A percentile compares a stretch with the other conserved stretches of the same genome.
These are phyloP conservation scores for Tapera naevia DNA, from an alignment of 2,797 vertebrate genomes.

Conservation along the genomic window DNA sequence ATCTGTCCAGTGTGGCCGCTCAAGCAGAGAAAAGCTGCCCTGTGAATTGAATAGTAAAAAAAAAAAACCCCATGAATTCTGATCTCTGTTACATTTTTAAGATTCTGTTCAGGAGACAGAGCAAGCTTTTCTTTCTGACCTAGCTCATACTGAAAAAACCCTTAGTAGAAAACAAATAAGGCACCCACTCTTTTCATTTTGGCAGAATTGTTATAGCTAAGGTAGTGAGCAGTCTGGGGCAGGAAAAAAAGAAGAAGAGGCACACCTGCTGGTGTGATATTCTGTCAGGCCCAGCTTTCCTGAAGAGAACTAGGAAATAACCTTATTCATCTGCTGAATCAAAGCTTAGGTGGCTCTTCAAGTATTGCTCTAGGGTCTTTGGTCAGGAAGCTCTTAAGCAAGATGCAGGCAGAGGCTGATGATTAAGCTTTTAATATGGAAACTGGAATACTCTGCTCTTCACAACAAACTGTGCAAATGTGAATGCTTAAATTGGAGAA, in stretches of 20 bases:
- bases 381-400: neutral
- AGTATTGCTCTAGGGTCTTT: neutral
- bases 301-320: neutral
- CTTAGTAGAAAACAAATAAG: neutral
- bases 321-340: neutral
- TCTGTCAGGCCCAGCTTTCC: neutral
- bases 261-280: neutral
- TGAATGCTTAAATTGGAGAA: conserved; percentile 10
- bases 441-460: neutral
- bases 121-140: neutral
- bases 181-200: neutral
- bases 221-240: no score
- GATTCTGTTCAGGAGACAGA: neutral
- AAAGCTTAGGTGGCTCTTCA: neutral
- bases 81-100: neutral
- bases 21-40: neutral
- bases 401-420: neutral
- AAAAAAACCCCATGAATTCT: neutral
- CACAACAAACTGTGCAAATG: neutral
- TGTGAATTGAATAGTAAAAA: neutral
- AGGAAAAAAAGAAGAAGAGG: no score
- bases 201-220: neutral
- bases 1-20: neutral
- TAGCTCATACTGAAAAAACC: neutral
- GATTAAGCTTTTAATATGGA: conserved; percentile 43